Evolutionary conservation across 2,888 invertebrate genomes (phyloP), one percentile per base, ranked within the genome.

Genomic region (Stenurella melanura): DNA sequence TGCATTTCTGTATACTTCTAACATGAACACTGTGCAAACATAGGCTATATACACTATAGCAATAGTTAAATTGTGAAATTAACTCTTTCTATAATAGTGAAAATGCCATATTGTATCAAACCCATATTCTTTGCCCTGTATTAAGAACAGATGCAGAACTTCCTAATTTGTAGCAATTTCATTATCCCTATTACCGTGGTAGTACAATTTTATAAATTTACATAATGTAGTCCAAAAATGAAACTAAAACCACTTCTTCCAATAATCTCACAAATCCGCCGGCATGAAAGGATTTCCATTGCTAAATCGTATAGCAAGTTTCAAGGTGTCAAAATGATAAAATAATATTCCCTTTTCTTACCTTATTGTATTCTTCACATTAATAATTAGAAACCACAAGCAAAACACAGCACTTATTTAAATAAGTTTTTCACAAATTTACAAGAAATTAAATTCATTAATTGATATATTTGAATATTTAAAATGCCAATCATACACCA

Each of bases 401-500:
- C 74, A 67, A 42, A 74, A 50, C 67, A 72, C 63, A 63, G 12
- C 61, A 72, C 72, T 72, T 72, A 72, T 74, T 77, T 77, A 74
- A 64, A 69, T 64, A 77, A 77, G 71, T 74, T 67, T 78, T 77
- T 78, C 79, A 79, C 77, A 77, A 79, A 75, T 79, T 77, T 60
- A 79, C 77, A 77, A 76, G 66, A 69, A 74, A 77, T 77, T 68
- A 76, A 73, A 56, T 26, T 56, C 73, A 77, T 75, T 78, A 79
- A 74, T 67, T 50, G 63, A 73, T 72, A 72, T 75, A 75, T 75
- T 73, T 72, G 64, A 57, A 60, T 72, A 71, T 71, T 73, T 84
- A 81, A 85, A 83, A 84, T 84, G 85, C 84, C 87, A 87, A 87
- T 88, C 87, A 87, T 81, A 79, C 82, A 83, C 83, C 82, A 83